Evolutionary conservation across 2,888 invertebrate species (phyloP), one percentile per base, ranked within the genome.

Genomic region (Acleris sparsana): DNA sequence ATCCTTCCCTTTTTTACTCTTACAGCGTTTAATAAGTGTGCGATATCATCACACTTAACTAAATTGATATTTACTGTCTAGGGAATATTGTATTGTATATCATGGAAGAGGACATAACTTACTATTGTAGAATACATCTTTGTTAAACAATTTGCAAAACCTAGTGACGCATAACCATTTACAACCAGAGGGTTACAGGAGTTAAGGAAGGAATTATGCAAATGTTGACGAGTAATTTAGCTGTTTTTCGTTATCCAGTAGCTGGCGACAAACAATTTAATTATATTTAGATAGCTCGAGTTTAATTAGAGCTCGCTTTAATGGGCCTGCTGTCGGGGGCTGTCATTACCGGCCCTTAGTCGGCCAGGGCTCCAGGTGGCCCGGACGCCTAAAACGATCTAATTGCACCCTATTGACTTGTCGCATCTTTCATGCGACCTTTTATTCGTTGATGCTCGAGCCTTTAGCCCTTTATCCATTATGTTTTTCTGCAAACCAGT

Each of bases 401-500:
- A 86, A 85, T 85, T 85, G 81, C 76, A 70, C 72, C 74, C 72
- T 78, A 75, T 76, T 76, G 73, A 71, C 62, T 66, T 83, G 83
- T 82, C 76, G 78, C 79, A 76, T 82, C 78, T 77, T 77, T 80
- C 78, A 82, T 77, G 77, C 82, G 83, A 86, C 84, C 85, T 85
- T 88, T 88, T 85, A 83, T 87, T 87, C 87, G 80, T 83, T 74
- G 79, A 80, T 80, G 75, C 80, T 33, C 55, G 46, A 49, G 75
- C 76, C 75, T 73, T 71, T 72, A 74, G 72, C 73, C 74, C 77
- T 78, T 76, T 69, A 25, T 61, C 18, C 63, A 60, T 60, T 71
- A 73, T 74, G 82, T 86, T 86, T 85, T 81, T 76, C 75, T 70
- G 68, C 70, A 80, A 87, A 91, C 89, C 86, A 79, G 89, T 90